A percentile compares a stretch with the other conserved stretches of the same genome.
Conservation (phyloP, 2,797 vertebrate genomes). For the Sebastes hubbsi region DNA sequence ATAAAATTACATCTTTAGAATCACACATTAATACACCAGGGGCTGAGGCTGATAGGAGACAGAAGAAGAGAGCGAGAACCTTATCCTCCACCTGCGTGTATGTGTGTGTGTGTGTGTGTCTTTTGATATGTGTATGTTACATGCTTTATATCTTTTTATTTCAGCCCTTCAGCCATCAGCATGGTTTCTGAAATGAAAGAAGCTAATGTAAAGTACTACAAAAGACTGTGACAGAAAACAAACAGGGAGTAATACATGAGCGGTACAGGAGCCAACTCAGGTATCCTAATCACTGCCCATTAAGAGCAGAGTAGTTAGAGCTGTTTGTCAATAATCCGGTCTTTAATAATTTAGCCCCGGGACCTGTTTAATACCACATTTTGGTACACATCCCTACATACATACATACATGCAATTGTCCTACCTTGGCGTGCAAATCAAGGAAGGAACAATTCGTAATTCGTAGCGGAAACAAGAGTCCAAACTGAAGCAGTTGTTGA, state of each 20-base stretch:
- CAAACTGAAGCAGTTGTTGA: no score
- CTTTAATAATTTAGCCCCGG: no score
- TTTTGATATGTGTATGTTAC: background rate
- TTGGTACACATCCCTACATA: no score
- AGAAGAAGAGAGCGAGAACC: background rate
- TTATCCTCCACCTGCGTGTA: conserved; percentile 3
- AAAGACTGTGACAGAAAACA: conserved; percentile 6
- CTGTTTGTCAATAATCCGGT: no score
- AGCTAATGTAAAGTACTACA: background rate
- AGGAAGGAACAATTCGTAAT: no score
- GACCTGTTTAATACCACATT: no score
- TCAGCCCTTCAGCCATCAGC: conserved; percentile 2
- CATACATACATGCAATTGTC: no score
- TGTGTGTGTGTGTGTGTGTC: background rate
- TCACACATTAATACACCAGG: conserved; percentile 61
- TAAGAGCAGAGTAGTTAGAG: background rate
- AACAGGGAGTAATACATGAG: conserved; percentile 19
- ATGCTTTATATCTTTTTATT: background rate
- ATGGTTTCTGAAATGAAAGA: background rate
- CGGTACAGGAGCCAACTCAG: background rate
- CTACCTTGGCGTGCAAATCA: no score
- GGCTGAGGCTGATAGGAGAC: conserved; percentile 18
- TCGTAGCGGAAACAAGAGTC: no score
- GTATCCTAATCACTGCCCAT: background rate
- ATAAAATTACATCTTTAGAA: conserved; percentile 62